phyloP scores from a whole-genome alignment of 2,888 invertebrate species.

The Dugesia japonica region DNA sequence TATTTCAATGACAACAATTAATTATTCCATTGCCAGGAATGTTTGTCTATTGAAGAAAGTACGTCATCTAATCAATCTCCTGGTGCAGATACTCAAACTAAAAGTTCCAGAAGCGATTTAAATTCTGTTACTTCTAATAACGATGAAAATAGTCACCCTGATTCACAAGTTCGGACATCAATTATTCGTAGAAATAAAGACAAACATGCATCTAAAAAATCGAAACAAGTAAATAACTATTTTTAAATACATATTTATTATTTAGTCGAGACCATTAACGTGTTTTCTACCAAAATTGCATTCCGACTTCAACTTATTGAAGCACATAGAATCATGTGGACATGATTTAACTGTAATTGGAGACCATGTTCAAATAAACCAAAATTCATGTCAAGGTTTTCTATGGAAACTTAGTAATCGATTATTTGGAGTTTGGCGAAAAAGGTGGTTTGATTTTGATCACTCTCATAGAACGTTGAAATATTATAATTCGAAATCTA shows the following conservation, averaged over 20 bases:
- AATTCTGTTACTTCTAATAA: constrained; percentile 4
- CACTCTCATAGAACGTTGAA: background rate
- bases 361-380: background rate
- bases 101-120: constrained; percentile 4
- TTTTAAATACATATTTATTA: background rate
- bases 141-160: constrained; percentile 3
- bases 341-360: background rate
- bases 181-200: constrained; percentile 9
- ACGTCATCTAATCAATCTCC: constrained; percentile 6
- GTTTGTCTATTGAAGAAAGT: background rate
- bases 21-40: no score
- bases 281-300: constrained; percentile 37
- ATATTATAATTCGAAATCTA: constrained; percentile 4
- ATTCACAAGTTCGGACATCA: background rate
- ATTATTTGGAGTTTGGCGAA: constrained; percentile 13
- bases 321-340: background rate
- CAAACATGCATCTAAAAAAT: background rate
- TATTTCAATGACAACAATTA: no score
- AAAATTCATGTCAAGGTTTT: background rate
- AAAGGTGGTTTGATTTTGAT: background rate
- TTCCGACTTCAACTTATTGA: constrained; percentile 8
- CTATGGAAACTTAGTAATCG: background rate
- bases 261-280: background rate
- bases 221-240: background rate
- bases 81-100: constrained; percentile 5